These are phyloP conservation scores for Entomobrya multifasciata DNA, from an alignment of 2,888 invertebrate species.

Conservation along the genomic window DNA sequence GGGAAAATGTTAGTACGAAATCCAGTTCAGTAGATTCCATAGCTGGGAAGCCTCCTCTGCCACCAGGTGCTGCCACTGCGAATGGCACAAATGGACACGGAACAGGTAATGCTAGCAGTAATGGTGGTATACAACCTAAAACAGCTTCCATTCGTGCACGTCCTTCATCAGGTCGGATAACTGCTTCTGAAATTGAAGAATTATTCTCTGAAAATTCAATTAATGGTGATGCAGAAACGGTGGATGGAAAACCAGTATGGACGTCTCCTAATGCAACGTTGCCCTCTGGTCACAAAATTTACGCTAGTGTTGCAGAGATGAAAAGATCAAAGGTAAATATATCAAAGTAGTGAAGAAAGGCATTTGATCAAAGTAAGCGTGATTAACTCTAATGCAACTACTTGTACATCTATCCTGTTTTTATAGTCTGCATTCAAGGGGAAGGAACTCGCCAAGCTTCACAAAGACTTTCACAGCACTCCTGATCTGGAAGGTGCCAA, in stretches of 20 bases:
- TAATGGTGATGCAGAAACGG: slow-evolving; percentile 77
- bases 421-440: slow-evolving; percentile 77
- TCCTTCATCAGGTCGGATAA: slow-evolving; percentile 92
- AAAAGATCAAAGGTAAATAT: slow-evolving; percentile 89
- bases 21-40: slow-evolving; percentile 79
- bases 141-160: slow-evolving; percentile 95
- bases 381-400: too few relatives aligned
- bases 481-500: slow-evolving; percentile 85
- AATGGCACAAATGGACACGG: slow-evolving; percentile 75
- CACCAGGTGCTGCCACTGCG: slow-evolving; percentile 75
- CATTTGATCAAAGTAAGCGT: too few relatives aligned
- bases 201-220: slow-evolving; percentile 93
- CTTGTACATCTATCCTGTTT: slow-evolving; percentile 9
- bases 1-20: slow-evolving; percentile 76
- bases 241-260: slow-evolving; percentile 68
- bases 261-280: slow-evolving; percentile 76
- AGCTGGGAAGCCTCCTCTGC: slow-evolving; percentile 79
- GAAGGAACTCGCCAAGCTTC: slow-evolving; percentile 82
- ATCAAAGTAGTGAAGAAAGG: not conserved
- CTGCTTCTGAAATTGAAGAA: slow-evolving; percentile 95
- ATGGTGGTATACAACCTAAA: slow-evolving; percentile 83
- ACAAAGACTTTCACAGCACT: slow-evolving; percentile 94
- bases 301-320: slow-evolving; percentile 97
- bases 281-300: slow-evolving; percentile 85
- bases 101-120: slow-evolving; percentile 74